Evolutionary conservation across 2,113 vertebrate species (phyloP), one percentile per base, ranked within the genome.

Genomic region (Anarhynchus alexandrinus): DNA sequence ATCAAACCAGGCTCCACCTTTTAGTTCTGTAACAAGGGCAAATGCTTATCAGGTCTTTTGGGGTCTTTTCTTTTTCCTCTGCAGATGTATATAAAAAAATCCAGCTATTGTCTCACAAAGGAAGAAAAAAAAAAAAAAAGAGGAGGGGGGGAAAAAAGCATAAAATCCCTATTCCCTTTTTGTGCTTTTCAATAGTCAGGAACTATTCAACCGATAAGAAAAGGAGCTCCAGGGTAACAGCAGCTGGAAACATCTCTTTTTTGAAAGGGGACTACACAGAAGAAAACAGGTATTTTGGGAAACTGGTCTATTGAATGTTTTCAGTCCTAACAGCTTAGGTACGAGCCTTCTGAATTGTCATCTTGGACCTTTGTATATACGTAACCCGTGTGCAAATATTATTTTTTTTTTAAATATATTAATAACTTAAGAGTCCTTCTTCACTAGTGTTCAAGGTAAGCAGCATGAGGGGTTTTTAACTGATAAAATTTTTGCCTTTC

Each of bases 1-100:
- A 94, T 69, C 64, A 97, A 82, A 76, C 93, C 97, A 88, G 87
- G 96, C 92, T 98, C 96, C 96, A 96, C 62, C 27, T 82, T 55
- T 70, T n/a, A 93, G 59, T 86, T 88, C 55, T 51, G 20, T 91
- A 84, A 83, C 57, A 77, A 85, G 79, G 51, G n/a, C 57, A 85
- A 91, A 86, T 95, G 69, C 57, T 97, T 90, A 95, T 30, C 72
- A 90, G 66, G 93, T 90, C 78, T 95, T 84, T 58, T 13, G 4
- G 11, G 12, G 7, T 4, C 17, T 17, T 42, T 67, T 23, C 4
- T 45, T 85, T 81, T 85, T 74, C 88, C 79, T 95, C 91, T 97
- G 76, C 86, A 97, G 92, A 94, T 64, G 66, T 92, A 64, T 92
- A 94, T 94, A 25, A 27, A 98, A 90, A 98, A 97, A 84, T 54